phyloP scores from a whole-genome alignment of 2,888 invertebrate genomes.

The Stegophylla sp. region DNA sequence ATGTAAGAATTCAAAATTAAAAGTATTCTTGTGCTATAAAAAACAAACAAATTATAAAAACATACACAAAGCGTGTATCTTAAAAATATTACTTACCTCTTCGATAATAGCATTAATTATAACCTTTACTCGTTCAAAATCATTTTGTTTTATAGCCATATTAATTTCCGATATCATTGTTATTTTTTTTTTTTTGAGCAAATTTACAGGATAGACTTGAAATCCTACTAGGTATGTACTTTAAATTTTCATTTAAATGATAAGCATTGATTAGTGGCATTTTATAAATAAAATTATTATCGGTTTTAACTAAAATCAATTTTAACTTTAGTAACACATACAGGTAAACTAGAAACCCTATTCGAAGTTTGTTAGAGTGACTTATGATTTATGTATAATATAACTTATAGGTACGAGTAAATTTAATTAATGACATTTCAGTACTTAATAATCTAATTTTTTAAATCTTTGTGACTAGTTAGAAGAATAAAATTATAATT shows the following conservation, averaged over 20 bases:
- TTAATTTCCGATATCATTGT: slow-evolving; percentile 27
- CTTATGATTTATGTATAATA: too few species aligned
- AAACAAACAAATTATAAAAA: not conserved
- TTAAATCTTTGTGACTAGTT: too few species aligned
- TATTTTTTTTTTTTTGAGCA: not conserved
- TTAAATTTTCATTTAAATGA: not conserved
- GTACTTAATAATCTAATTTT: too few species aligned
- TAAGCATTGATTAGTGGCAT: too few species aligned
- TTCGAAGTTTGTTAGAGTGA: too few species aligned
- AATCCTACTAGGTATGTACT: not conserved
- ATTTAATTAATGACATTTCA: too few species aligned
- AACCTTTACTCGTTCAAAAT: slow-evolving; percentile 34
- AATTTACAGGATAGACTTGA: not conserved
- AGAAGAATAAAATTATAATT: too few species aligned
- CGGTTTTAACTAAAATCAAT: not conserved
- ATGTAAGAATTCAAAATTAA: slow-evolving; percentile 20
- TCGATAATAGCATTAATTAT: slow-evolving; percentile 28
- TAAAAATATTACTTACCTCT: slow-evolving; percentile 27
- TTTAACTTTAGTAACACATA: not conserved
- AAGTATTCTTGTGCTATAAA: slow-evolving; percentile 45
- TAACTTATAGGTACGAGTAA: too few species aligned
- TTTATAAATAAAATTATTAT: too few species aligned
- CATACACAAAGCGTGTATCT: not conserved
- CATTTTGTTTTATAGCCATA: slow-evolving; percentile 40
- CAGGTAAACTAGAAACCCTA: too few species aligned